Percentiles rank a stretch among this genome's conserved stretches.
phyloP scores from a whole-genome alignment of 2,888 invertebrate genomes.

The Neoascia interrupta region DNA sequence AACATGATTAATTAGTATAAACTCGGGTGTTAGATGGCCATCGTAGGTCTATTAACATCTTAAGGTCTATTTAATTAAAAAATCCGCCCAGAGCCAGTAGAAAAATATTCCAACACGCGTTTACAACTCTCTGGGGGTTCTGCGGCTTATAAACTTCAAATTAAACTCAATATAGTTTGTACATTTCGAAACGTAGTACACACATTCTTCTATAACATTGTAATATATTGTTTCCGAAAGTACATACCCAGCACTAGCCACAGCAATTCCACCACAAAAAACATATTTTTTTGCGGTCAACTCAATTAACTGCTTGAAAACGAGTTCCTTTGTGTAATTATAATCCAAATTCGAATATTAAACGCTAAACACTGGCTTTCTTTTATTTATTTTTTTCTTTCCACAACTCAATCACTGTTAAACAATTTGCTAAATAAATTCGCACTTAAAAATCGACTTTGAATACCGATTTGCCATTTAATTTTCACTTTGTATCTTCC shows the following conservation, averaged over 20 bases:
- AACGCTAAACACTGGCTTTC: neutral
- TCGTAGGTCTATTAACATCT: neutral
- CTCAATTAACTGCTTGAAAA: conserved; percentile 22
- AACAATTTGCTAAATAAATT: neutral
- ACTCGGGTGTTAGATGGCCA: neutral
- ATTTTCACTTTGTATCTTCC: conserved; percentile 40
- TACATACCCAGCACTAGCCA: conserved; percentile 57
- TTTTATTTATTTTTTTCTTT: conserved; percentile 14
- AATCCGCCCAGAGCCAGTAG: neutral
- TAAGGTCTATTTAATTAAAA: conserved; percentile 13
- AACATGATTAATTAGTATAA: conserved; percentile 24
- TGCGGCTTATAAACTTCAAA: too few relatives aligned
- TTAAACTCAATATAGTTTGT: too few relatives aligned
- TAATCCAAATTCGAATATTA: conserved; percentile 39
- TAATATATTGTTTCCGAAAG: too few relatives aligned
- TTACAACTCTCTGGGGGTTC: too few relatives aligned
- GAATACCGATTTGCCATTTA: conserved; percentile 39
- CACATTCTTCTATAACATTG: too few relatives aligned
- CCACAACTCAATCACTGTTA: neutral
- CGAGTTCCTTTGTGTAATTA: conserved; percentile 28
- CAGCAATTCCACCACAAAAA: conserved; percentile 63
- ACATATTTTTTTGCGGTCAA: conserved; percentile 47
- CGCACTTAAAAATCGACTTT: conserved; percentile 24
- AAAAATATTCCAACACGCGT: too few relatives aligned
- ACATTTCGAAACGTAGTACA: too few relatives aligned